Evolutionary conservation across 2,113 vertebrate genomes (phyloP), one percentile per base, ranked within the genome.

Genomic region (Psettodes erumei): DNA sequence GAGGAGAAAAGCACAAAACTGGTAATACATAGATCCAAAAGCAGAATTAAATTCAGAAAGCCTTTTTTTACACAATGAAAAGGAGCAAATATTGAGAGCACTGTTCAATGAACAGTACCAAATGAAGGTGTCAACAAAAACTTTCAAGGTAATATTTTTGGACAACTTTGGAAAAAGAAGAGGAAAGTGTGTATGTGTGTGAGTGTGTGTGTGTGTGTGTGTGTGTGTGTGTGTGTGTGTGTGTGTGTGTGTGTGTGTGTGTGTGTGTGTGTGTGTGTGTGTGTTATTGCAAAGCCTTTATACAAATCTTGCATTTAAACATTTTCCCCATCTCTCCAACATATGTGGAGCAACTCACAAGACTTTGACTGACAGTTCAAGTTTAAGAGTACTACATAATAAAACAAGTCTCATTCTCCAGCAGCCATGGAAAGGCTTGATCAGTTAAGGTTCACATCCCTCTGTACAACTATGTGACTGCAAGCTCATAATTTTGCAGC

Each of bases 1-100:
- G 32, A 77, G 78, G 58, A 77, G 54, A 81, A 75, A 82, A 86
- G 62, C 75, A 91, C 66, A 89, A 9, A 86, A 60, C 80, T 74
- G 38, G 47, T 61, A 55, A 70, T 55, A 88, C 78, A 85, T 42
- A 70, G 51, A 83, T 54, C 27, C 59, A 81, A 88, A 78, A 79
- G 77, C 56, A 79, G 50, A 81, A 82, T 62, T 18, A 62, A 85
- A 67, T 54, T 64, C 30, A 76, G 37, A 75, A 42, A 69, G 18
- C 75, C 45, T 16, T 11, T 27, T 67, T 69, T 60, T 53, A 66
- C 62, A 85, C 74, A 42, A 61, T 62, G 48, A 74, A 86, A 76
- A 73, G 55, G 43, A 70, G 27, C 19, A 82, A 75, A 79, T 60
- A 68, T 75, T 76, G 37, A 80, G 75, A 68, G 33, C 27, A 65